A percentile compares a stretch with the other conserved stretches of the same genome.
Conservation (phyloP, 2,888 invertebrate genomes). For the Melitaea athalia region DNA sequence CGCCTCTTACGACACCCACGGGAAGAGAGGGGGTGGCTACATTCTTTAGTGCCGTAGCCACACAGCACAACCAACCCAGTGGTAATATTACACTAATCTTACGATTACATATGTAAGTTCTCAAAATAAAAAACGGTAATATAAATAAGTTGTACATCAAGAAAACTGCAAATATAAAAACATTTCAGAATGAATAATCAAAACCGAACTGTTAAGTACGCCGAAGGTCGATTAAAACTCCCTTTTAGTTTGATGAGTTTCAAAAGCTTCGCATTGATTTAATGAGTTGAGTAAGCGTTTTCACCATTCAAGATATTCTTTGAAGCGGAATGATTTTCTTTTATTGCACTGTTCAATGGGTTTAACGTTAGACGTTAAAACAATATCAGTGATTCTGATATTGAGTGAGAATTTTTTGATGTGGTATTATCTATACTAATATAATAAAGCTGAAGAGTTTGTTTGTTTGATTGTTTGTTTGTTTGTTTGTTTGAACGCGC, state of each 20-base stretch:
- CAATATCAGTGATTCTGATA: no score
- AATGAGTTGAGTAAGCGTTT: constrained; percentile 25
- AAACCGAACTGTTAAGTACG: background rate
- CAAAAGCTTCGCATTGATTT: constrained; percentile 28
- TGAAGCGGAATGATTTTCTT: constrained; percentile 1
- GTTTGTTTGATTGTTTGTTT: no score
- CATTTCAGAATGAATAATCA: background rate
- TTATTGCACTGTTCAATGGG: constrained; percentile 6
- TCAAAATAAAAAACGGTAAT: background rate
- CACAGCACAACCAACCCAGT: no score
- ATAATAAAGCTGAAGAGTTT: no score
- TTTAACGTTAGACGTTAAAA: background rate
- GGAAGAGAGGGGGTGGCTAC: no score
- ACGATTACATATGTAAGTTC: no score
- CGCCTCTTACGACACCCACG: no score
- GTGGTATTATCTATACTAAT: no score
- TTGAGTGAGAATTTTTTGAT: no score
- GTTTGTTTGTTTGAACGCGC: no score
- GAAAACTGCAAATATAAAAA: background rate
- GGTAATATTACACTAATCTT: no score
- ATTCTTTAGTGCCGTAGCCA: no score
- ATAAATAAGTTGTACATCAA: background rate
- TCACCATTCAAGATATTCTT: background rate
- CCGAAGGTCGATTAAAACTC: constrained; percentile 17
- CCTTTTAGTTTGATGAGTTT: constrained; percentile 29